Conservation (phyloP, 1,140 invertebrate genomes). For the Diplogasteroides magnus region DNA sequence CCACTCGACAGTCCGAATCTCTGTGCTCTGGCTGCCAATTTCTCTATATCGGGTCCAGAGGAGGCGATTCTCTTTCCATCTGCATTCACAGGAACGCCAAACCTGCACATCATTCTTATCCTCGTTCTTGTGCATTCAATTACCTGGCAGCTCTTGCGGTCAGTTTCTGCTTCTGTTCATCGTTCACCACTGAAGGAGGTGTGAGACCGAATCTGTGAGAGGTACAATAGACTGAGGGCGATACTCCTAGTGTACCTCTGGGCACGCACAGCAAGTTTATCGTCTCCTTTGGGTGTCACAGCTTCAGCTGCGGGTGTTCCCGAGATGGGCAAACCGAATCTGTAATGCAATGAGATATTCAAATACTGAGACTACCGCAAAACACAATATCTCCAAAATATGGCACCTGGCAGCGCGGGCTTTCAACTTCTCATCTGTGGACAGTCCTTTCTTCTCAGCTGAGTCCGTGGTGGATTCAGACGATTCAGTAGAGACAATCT, state of each 20-base stretch:
- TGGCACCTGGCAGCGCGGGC: no score
- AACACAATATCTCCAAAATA: no score
- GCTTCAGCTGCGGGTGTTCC: neutral
- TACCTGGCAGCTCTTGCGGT: neutral
- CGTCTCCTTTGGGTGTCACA: no score
- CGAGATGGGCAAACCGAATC: neutral
- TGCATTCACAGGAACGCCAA: neutral
- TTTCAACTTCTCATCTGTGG: no score
- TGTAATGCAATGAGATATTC: no score
- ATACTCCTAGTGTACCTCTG: neutral
- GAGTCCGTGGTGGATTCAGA: no score
- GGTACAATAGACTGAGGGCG: neutral
- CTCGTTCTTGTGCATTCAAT: no score
- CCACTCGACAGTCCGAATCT: neutral
- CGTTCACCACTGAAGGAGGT: neutral
- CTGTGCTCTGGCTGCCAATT: neutral
- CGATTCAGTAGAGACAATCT: no score
- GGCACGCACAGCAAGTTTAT: neutral
- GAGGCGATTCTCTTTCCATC: neutral
- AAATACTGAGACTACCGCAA: no score
- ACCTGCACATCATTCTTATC: no score
- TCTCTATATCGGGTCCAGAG: neutral
- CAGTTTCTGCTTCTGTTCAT: neutral
- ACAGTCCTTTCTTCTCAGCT: no score
- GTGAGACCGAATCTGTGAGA: neutral